These are phyloP conservation scores for Dicyrtomina minuta DNA, from an alignment of 2,888 invertebrate species.

Conservation along the genomic window DNA sequence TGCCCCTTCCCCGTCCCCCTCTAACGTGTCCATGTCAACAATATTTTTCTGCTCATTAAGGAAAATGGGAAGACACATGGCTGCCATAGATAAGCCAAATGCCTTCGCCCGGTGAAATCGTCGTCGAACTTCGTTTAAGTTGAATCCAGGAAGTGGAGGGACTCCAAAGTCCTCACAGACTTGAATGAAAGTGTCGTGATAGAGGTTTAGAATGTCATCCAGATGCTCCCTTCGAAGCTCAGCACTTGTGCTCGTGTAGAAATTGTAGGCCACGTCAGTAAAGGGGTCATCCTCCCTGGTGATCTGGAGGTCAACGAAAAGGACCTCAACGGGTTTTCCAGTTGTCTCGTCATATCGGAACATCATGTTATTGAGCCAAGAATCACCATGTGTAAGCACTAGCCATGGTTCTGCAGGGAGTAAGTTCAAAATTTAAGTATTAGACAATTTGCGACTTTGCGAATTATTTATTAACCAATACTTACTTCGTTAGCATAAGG, in stretches of 20 bases:
- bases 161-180: slow-evolving; percentile 8
- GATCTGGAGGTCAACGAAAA: slow-evolving; percentile 46
- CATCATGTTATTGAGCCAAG: slow-evolving; percentile 46
- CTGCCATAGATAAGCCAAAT: background rate
- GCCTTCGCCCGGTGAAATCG: background rate
- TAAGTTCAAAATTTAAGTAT: background rate
- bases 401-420: slow-evolving; percentile 41
- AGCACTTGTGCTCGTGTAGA: slow-evolving; percentile 40
- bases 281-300: slow-evolving; percentile 36
- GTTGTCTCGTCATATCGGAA: slow-evolving; percentile 38
- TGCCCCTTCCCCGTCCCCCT: too few species aligned
- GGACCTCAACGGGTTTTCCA: slow-evolving; percentile 28
- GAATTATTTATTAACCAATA: background rate
- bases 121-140: background rate
- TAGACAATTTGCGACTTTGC: background rate
- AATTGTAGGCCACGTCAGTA: slow-evolving; percentile 40
- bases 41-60: background rate
- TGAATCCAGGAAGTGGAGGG: background rate
- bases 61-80: background rate
- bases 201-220: slow-evolving; percentile 19
- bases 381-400: slow-evolving; percentile 40
- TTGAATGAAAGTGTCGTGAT: slow-evolving; percentile 11
- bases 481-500: background rate
- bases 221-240: slow-evolving; percentile 29
- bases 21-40: too few species aligned